Percentiles rank a stretch among this genome's conserved stretches.
These are phyloP conservation scores for Chromobotia macracanthus DNA, from an alignment of 2,797 vertebrate species.

Conservation along the genomic window DNA sequence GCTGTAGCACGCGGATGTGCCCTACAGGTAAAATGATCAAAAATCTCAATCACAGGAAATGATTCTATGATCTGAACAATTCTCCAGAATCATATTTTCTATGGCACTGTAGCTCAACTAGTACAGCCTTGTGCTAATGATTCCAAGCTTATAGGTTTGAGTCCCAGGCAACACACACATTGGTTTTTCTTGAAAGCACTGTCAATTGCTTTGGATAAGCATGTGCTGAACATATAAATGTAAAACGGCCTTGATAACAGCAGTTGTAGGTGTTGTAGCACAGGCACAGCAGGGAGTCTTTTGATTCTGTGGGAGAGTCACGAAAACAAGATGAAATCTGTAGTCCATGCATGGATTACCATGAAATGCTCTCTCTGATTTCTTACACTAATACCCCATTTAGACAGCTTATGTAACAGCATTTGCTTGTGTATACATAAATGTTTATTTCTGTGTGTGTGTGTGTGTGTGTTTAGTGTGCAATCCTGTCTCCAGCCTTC, in stretches of 20 bases:
- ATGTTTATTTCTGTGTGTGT: conserved; percentile 48
- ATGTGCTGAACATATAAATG: not conserved
- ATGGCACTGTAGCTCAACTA: not conserved
- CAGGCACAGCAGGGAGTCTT: conserved; percentile 14
- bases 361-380: conserved; percentile 19
- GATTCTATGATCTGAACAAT: not conserved
- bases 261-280: conserved; percentile 7
- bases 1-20: conserved; percentile 94
- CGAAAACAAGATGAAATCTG: conserved; percentile 39
- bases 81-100: not conserved
- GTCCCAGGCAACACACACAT: not conserved
- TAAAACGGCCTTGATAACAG: conserved; percentile 17
- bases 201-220: not conserved
- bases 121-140: not conserved
- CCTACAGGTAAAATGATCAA: conserved; percentile 83
- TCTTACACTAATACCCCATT: conserved; percentile 10
- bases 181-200: not conserved
- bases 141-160: not conserved
- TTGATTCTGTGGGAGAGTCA: conserved; percentile 17
- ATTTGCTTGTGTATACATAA: conserved; percentile 46
- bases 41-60: not conserved
- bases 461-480: conserved; percentile 82
- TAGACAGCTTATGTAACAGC: conserved; percentile 46
- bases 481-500: conserved; percentile 96
- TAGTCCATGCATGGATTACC: conserved; percentile 31